phyloP scores from a whole-genome alignment of 2,797 vertebrate species.

The Chrysocyon brachyurus region DNA sequence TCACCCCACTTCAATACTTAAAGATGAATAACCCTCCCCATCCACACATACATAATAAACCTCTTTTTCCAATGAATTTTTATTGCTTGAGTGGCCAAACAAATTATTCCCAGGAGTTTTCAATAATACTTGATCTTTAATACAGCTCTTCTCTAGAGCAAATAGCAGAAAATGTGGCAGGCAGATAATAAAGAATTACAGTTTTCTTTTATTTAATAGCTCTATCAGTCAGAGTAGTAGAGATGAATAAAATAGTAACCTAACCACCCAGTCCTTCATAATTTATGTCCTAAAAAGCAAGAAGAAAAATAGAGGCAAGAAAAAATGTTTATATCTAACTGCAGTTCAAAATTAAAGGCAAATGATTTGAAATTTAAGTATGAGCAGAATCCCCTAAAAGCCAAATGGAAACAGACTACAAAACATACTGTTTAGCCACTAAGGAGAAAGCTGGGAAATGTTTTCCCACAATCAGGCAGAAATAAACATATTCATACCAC shows the following conservation, averaged over 20 bases:
- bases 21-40: slow-evolving; percentile 71
- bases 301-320: slow-evolving; percentile 73
- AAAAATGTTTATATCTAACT: slow-evolving; percentile 86
- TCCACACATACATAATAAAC: fast-evolving
- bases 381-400: slow-evolving; percentile 57
- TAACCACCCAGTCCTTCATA: slow-evolving; percentile 85
- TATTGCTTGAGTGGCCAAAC: slow-evolving; percentile 80
- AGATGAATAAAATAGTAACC: slow-evolving; percentile 88
- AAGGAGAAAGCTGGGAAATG: slow-evolving; percentile 59
- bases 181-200: slow-evolving; percentile 89
- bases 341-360: slow-evolving; percentile 85
- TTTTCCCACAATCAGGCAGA: background rate
- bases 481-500: background rate
- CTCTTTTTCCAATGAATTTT: slow-evolving; percentile 60
- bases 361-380: slow-evolving; percentile 79
- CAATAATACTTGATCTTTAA: slow-evolving; percentile 90
- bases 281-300: slow-evolving; percentile 87
- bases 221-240: slow-evolving; percentile 89
- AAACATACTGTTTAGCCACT: background rate
- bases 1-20: slow-evolving; percentile 68
- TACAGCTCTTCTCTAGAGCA: slow-evolving; percentile 87
- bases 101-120: slow-evolving; percentile 89
- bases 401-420: slow-evolving; percentile 50
- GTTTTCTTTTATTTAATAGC: slow-evolving; percentile 89
- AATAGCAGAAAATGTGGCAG: slow-evolving; percentile 87